Evolutionary conservation across 2,888 invertebrate genomes (phyloP).

Genomic region (Chymomyza amoena): DNA sequence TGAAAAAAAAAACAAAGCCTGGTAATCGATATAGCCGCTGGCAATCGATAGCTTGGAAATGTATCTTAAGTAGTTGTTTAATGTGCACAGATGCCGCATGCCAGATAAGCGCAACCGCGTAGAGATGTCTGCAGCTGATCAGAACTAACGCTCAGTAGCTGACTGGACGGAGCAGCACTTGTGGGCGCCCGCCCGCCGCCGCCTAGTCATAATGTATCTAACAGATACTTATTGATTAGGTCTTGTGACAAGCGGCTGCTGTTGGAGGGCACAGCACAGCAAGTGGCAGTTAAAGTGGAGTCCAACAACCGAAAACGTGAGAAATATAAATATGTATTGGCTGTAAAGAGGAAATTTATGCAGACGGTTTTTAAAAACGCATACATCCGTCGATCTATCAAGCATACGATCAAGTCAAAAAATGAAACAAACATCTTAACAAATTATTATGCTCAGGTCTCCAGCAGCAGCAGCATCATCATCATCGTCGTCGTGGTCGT

Average conservation of each 20-base stretch:
- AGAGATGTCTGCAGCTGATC: slow-evolving; percentile 36
- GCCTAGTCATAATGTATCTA: slow-evolving; percentile 36
- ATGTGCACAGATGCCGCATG: slow-evolving; percentile 65
- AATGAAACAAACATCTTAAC: slow-evolving; percentile 65
- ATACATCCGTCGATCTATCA: slow-evolving; percentile 38
- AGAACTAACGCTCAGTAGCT: slow-evolving; percentile 53
- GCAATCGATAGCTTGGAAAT: slow-evolving; percentile 48
- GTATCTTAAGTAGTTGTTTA: slow-evolving; percentile 71
- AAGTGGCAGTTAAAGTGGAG: slow-evolving; percentile 37
- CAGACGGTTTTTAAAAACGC: slow-evolving; percentile 15
- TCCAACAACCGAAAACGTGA: slow-evolving; percentile 53
- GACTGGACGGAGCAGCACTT: slow-evolving; percentile 41
- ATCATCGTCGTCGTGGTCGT: background rate
- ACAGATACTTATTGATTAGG: slow-evolving; percentile 39
- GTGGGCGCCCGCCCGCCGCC: slow-evolving; percentile 36
- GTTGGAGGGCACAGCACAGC: slow-evolving; percentile 23
- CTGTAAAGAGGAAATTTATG: slow-evolving; percentile 35
- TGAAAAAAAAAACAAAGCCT: no score
- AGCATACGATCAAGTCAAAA: slow-evolving; percentile 27
- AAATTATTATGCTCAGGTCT: slow-evolving; percentile 57
- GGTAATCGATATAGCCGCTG: slow-evolving; percentile 58
- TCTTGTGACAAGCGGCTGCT: slow-evolving; percentile 45
- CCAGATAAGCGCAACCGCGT: slow-evolving; percentile 43
- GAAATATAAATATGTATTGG: slow-evolving; percentile 51
- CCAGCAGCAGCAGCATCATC: slow-evolving; percentile 35